These are phyloP conservation scores for Corythucha ciliata DNA, from an alignment of 2,888 invertebrate genomes.

Conservation along the genomic window DNA sequence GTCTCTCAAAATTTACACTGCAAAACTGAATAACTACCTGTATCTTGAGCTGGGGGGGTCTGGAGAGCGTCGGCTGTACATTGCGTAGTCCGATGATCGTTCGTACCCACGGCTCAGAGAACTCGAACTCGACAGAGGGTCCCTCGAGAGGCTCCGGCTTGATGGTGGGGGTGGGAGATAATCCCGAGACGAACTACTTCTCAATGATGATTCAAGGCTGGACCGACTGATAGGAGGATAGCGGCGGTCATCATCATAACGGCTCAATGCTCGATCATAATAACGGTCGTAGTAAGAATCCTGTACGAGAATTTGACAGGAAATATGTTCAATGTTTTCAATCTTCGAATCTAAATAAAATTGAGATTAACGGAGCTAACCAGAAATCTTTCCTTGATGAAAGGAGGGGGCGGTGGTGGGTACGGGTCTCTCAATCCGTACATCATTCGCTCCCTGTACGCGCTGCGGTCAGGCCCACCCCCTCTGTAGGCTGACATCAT, in stretches of 20 bases:
- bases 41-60: slow-evolving; percentile 41
- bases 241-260: slow-evolving; percentile 47
- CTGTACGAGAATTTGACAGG: slow-evolving; percentile 40
- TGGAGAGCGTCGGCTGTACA: slow-evolving; percentile 75
- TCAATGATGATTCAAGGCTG: not conserved
- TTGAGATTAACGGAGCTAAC: slow-evolving; percentile 13
- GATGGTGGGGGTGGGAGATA: slow-evolving; percentile 53
- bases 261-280: slow-evolving; percentile 52
- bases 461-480: slow-evolving; percentile 34
- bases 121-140: slow-evolving; percentile 51
- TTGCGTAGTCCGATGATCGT: slow-evolving; percentile 38
- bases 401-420: slow-evolving; percentile 82
- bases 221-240: slow-evolving; percentile 41
- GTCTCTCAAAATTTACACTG: slow-evolving; percentile 18
- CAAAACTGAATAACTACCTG: slow-evolving; percentile 25
- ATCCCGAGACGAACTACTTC: slow-evolving; percentile 19
- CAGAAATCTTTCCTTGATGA: slow-evolving; percentile 85
- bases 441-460: slow-evolving; percentile 72
- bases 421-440: slow-evolving; percentile 84
- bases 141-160: slow-evolving; percentile 44
- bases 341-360: not conserved
- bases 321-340: not conserved
- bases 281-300: slow-evolving; percentile 67
- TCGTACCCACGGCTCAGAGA: slow-evolving; percentile 7
- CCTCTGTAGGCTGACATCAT: slow-evolving; percentile 45